Evolutionary conservation across 2,888 invertebrate species (phyloP).

Genomic region (Athalia rosae): DNA sequence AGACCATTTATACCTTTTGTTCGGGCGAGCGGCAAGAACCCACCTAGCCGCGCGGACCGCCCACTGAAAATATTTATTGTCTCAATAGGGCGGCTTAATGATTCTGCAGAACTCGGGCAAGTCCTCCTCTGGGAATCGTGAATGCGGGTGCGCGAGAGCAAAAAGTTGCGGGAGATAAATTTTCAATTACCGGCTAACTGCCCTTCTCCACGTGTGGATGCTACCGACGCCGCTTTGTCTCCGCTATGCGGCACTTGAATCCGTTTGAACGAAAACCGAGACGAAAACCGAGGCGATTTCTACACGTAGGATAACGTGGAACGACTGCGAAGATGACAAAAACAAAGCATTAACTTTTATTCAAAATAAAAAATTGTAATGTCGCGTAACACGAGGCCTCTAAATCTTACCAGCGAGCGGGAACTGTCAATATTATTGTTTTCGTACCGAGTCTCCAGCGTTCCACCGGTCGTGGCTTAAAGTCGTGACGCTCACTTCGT

Average conservation of each 20-base stretch:
- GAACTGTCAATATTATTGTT: no score
- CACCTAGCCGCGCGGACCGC: constrained; percentile 21
- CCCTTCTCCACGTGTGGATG: neutral
- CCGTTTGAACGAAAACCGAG: constrained; percentile 2
- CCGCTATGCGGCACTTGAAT: constrained; percentile 18
- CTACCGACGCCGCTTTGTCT: constrained; percentile 1
- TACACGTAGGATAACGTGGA: neutral
- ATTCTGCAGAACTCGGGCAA: constrained; percentile 48
- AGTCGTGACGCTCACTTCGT: no score
- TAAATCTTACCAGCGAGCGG: no score
- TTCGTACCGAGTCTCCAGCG: no score
- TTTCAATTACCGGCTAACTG: constrained; percentile 37
- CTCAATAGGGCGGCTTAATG: constrained; percentile 58
- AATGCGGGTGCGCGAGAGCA: constrained; percentile 45
- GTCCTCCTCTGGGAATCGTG: constrained; percentile 43
- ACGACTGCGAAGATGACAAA: no score
- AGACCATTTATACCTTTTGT: neutral
- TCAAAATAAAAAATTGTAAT: no score
- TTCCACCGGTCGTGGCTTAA: no score
- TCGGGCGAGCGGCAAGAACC: neutral
- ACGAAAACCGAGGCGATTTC: neutral
- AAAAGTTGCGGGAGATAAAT: constrained; percentile 45
- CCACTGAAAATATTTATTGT: constrained; percentile 57
- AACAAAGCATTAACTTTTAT: no score
- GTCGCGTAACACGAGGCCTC: no score